Percentiles rank a stretch among this genome's conserved stretches.
Conservation (phyloP, 1,140 invertebrate genomes). For the Calephelis nemesis region DNA sequence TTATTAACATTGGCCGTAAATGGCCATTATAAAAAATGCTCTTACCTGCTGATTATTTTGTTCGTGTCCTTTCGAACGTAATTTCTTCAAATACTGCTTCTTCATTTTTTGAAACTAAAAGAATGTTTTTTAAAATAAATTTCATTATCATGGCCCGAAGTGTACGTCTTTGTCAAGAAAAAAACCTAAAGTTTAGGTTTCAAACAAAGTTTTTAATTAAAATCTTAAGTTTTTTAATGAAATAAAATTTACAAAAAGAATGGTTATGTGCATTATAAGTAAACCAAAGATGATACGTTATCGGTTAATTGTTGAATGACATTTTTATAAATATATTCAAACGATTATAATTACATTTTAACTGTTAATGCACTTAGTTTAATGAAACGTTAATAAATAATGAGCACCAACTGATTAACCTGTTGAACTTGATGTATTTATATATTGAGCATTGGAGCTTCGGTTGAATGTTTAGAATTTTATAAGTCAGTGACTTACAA, state of each 20-base stretch:
- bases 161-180: too few relatives aligned
- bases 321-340: constrained; percentile 12
- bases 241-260: background rate
- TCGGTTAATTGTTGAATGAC: constrained; percentile 33
- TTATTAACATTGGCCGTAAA: too few relatives aligned
- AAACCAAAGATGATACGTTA: constrained; percentile 38
- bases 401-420: background rate
- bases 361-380: constrained; percentile 3
- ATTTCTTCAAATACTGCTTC: too few relatives aligned
- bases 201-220: too few relatives aligned
- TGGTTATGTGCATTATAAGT: constrained; percentile 22
- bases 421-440: background rate
- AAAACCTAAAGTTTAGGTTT: too few relatives aligned
- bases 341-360: constrained; percentile 9
- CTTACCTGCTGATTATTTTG: too few relatives aligned
- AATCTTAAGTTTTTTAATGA: background rate
- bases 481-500: background rate
- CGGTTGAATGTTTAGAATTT: background rate
- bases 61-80: too few relatives aligned
- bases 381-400: background rate
- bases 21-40: too few relatives aligned
- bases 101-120: too few relatives aligned
- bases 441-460: constrained; percentile 4
- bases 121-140: too few relatives aligned
- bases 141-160: too few relatives aligned